These are phyloP conservation scores for Reticulitermes speratus DNA, from an alignment of 1,140 invertebrate species.

Conservation along the genomic window DNA sequence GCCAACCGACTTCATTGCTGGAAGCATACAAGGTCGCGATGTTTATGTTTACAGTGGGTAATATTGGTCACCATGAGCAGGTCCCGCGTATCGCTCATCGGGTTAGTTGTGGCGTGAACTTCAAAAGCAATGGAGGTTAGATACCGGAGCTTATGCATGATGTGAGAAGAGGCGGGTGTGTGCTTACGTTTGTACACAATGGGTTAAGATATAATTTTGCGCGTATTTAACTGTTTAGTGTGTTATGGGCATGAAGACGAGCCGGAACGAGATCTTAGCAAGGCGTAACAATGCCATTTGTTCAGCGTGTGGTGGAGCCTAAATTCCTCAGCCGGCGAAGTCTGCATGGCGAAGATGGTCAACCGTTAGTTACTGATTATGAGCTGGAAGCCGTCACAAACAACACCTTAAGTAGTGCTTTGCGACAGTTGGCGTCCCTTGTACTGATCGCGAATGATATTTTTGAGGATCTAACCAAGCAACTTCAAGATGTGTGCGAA, in stretches of 20 bases:
- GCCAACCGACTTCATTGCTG: background rate
- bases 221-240: background rate
- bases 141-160: background rate
- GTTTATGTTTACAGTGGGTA: background rate
- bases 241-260: constrained; percentile 25
- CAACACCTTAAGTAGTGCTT: constrained; percentile 70
- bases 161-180: background rate
- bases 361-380: constrained; percentile 59
- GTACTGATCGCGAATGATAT: constrained; percentile 74
- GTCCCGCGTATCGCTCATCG: background rate
- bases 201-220: constrained; percentile 23
- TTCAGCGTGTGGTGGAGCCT: constrained; percentile 67
- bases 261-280: background rate
- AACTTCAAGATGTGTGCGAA: constrained; percentile 65
- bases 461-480: constrained; percentile 68
- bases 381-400: constrained; percentile 75
- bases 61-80: background rate
- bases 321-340: constrained; percentile 63
- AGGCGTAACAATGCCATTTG: constrained; percentile 63
- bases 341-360: constrained; percentile 57
- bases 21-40: background rate
- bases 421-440: constrained; percentile 75
- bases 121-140: background rate
- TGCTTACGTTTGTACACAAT: background rate
- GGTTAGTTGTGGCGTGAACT: background rate